Percentiles rank a stretch among this genome's conserved stretches.
Evolutionary conservation across 2,113 vertebrate species (phyloP).

Genomic region (Perognathus longimembris): DNA sequence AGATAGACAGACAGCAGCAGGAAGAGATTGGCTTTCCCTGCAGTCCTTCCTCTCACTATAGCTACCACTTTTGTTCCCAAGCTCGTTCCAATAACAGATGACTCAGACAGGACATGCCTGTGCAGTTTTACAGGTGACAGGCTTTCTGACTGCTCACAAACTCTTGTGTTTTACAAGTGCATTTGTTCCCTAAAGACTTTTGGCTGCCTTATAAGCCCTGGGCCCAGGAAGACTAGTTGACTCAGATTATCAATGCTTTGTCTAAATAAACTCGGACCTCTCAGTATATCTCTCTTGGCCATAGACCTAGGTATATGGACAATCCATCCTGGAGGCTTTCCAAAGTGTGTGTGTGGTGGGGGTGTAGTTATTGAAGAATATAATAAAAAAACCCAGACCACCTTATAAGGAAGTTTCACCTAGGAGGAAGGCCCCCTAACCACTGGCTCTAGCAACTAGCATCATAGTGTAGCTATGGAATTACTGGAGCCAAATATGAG

Average conservation of each 20-base stretch:
- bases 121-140: slow-evolving; percentile 65
- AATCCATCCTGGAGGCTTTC: slow-evolving; percentile 68
- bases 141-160: slow-evolving; percentile 80
- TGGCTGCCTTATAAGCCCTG: slow-evolving; percentile 85
- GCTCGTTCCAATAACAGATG: neutral
- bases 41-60: neutral
- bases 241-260: slow-evolving; percentile 87
- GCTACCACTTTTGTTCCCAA: neutral
- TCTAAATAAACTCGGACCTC: slow-evolving; percentile 90
- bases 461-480: neutral
- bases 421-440: slow-evolving; percentile 59
- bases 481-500: slow-evolving; percentile 67
- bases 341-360: slow-evolving; percentile 58
- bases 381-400: slow-evolving; percentile 52
- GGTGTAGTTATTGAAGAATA: slow-evolving; percentile 63
- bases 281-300: slow-evolving; percentile 85
- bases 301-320: slow-evolving; percentile 72
- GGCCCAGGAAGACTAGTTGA: slow-evolving; percentile 86
- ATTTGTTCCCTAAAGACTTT: slow-evolving; percentile 85
- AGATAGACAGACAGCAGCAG: neutral
- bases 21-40: neutral
- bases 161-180: slow-evolving; percentile 81
- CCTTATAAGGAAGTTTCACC: slow-evolving; percentile 81
- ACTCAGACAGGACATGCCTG: slow-evolving; percentile 14
- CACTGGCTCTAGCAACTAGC: slow-evolving; percentile 26